These are phyloP conservation scores for Caerostris darwini DNA, from an alignment of 1,140 invertebrate species.

Conservation along the genomic window DNA sequence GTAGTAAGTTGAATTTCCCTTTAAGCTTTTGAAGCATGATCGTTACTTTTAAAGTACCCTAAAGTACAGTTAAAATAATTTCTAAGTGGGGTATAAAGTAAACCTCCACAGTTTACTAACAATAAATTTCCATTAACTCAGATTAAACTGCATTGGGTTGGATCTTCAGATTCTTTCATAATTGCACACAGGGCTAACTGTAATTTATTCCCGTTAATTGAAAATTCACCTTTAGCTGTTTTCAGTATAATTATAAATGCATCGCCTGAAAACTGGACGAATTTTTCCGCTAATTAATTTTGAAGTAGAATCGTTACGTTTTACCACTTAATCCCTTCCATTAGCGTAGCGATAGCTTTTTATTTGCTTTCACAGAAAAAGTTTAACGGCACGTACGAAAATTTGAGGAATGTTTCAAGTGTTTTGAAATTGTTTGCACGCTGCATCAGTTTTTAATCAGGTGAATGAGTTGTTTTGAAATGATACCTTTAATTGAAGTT, in stretches of 20 bases:
- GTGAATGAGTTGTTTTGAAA: neutral
- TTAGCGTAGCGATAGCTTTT: neutral
- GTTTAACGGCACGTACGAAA: neutral
- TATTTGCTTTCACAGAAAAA: neutral
- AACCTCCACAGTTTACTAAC: neutral
- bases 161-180: neutral
- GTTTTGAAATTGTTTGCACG: neutral
- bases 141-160: neutral
- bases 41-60: neutral
- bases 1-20: too few species aligned
- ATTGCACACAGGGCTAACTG: neutral
- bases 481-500: neutral
- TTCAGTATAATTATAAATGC: neutral
- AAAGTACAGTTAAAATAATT: neutral
- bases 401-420: neutral
- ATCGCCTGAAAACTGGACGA: neutral
- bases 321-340: neutral
- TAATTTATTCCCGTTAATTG: slow-evolving; percentile 22
- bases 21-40: neutral
- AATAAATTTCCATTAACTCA: neutral
- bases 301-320: neutral
- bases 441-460: neutral
- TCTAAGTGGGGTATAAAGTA: neutral
- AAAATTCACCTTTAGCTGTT: slow-evolving; percentile 19
- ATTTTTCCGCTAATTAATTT: neutral